Percentiles rank a stretch among this genome's conserved stretches.
phyloP scores from a whole-genome alignment of 2,888 invertebrate species.

The Drosophila histrio region DNA sequence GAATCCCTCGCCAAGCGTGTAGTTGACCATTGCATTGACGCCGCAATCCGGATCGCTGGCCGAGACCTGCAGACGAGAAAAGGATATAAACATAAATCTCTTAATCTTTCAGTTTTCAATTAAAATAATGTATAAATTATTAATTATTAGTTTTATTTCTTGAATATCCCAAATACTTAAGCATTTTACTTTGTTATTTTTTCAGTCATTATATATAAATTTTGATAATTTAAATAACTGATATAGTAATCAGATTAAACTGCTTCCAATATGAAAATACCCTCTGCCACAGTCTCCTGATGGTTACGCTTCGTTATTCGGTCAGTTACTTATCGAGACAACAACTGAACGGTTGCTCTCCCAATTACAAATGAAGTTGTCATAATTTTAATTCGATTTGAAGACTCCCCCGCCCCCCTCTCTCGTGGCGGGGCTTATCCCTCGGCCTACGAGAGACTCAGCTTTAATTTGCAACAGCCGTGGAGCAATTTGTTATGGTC shows the following conservation, averaged over 20 bases:
- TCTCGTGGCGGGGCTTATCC: background rate
- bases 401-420: slow-evolving; percentile 31
- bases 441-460: background rate
- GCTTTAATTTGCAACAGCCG: slow-evolving; percentile 60
- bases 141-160: too few species aligned
- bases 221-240: too few species aligned
- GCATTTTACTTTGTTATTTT: too few species aligned
- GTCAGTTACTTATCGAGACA: background rate
- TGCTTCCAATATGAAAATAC: background rate
- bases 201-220: too few species aligned
- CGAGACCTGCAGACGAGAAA: slow-evolving; percentile 89
- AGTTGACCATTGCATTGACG: slow-evolving; percentile 96
- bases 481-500: slow-evolving; percentile 67
- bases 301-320: slow-evolving; percentile 1
- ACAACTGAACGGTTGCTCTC: slow-evolving; percentile 25
- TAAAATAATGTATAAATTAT: too few species aligned
- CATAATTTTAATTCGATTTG: slow-evolving; percentile 81
- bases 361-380: slow-evolving; percentile 81
- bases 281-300: background rate
- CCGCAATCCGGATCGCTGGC: slow-evolving; percentile 99
- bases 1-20: slow-evolving; percentile 91
- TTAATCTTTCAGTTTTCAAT: background rate
- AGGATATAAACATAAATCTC: background rate
- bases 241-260: too few species aligned
- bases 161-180: too few species aligned